Evolutionary conservation across 2,113 vertebrate species (phyloP), one percentile per base, ranked within the genome.

Genomic region (Poeciliopsis retropinna): DNA sequence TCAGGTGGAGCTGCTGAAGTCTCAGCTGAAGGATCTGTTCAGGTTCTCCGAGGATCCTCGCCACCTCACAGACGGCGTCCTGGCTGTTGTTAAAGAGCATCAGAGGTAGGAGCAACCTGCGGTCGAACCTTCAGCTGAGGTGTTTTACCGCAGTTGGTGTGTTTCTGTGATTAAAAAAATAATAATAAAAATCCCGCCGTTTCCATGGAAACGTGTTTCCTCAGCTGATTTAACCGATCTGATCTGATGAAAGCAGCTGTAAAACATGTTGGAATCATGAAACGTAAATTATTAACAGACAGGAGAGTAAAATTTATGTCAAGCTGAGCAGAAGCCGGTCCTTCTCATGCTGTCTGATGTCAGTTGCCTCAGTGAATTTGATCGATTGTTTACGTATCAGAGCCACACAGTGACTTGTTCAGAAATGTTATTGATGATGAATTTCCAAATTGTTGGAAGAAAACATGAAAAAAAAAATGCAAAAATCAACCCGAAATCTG

Each of bases 11-110:
- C 83, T 88, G 67, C 93, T 98, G 62, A 97, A 97, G 87, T 75
- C 89, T 57, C 95, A 95, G 81, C 95, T 98, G 61, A 97, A 96
- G 87, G 95, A 96, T 32, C 94, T 99, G 34, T 92, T 96, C 51
- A 80, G 81, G 70, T 96, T 95, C 89, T 93, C 95, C 0, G 92
- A 93, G 6, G 95, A 97, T 73, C 92, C 94, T 0, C 92, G 92
- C 37, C 92, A 90, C 0, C 94, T 97, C 0, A 91, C 95, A 17
- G 92, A 96, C 5, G 93, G 94, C 0, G 93, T 99, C 51, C 91
- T 98, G 15, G 88, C 93, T 1, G 92, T 95, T n/a, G 91, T 97
- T 68, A 96, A 93, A 83, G 96, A 96, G 12, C 96, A 96, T 81
- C 96, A 96, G 83, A 96, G 97, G 98, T 99, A 76, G 22, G 32